Conservation (phyloP, 2,797 vertebrate species). For the Rhinichthys osculus region DNA sequence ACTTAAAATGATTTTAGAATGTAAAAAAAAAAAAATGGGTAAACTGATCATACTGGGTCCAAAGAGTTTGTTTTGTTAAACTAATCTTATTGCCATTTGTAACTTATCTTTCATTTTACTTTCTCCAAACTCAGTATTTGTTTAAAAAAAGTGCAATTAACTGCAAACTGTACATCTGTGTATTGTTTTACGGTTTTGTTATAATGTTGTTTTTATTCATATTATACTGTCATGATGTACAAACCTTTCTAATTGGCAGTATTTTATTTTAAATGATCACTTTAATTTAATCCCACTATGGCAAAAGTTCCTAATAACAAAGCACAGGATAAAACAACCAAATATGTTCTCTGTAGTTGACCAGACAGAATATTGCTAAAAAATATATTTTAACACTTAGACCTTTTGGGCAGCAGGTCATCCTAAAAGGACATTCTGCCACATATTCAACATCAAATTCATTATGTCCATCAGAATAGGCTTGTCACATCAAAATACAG, state of each 20-base stretch:
- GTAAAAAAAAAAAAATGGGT: background rate
- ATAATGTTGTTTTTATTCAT: conserved; percentile 54
- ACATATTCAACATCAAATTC: conserved; percentile 21
- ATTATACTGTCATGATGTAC: conserved; percentile 55
- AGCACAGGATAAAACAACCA: background rate
- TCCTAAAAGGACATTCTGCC: background rate
- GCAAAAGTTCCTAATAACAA: background rate
- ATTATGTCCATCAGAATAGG: conserved; percentile 2
- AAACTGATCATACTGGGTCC: conserved; percentile 2
- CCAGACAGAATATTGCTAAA: background rate
- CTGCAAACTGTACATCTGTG: conserved; percentile 53
- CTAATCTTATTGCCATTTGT: background rate
- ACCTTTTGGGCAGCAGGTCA: background rate
- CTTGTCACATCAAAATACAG: background rate
- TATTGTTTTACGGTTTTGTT: conserved; percentile 12
- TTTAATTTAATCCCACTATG: background rate
- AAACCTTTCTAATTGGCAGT: conserved; percentile 1
- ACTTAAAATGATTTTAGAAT: background rate
- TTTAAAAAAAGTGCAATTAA: conserved; percentile 33
- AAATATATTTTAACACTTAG: background rate
- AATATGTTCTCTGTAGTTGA: background rate
- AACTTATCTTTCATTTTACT: background rate
- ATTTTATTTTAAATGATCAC: conserved; percentile 17
- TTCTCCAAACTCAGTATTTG: conserved; percentile 14
- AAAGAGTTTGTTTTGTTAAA: conserved; percentile 2